Evolutionary conservation across 1,140 invertebrate genomes (phyloP), one percentile per base, ranked within the genome.

Genomic region (Aphaenogaster rudis): DNA sequence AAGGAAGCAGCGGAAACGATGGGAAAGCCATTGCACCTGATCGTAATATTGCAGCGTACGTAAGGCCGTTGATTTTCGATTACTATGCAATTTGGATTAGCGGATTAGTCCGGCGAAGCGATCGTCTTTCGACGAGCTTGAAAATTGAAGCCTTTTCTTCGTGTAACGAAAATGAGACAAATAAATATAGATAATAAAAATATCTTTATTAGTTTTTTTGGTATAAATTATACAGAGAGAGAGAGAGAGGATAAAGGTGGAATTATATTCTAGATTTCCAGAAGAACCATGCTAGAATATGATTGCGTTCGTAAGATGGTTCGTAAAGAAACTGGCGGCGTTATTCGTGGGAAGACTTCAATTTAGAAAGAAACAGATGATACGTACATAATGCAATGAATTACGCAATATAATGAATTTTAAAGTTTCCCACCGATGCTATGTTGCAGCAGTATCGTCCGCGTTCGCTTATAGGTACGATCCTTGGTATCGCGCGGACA

Each of bases 401-500:
- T 69, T 48, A 28, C 17, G 13, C 45, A 42, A 74, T n/a, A 33
- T 42, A 48, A 52, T 39, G 57, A 63, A 63, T 78, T 81, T 28
- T 78, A 50, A 63, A 64, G 36, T 48, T 76, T 48, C 17, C 17
- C 39, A 64, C 42, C 13, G 66, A 36, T 74, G 52, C 17, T 76
- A 61, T 86, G 85, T 86, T 86, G 76, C 45, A 88, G 52, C 72
- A 91, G 90, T 91, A 52, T 82, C 57, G 61, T 86, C 45, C 8
- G 66, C 57, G 63, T 52, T 91, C 48, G 88, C 82, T 71, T 87
- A 88, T 28, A 92, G 86, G 17, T 90, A 93, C 78, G 78, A 90
- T 78, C 91, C 91, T 50, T 94, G 93, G 94, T 88, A 88, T 63
- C 88, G 88, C 81, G 85, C 88, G 21, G 72, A 89, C 13, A 81